Conservation (phyloP, 2,113 vertebrate genomes). For the human (Homo sapiens) region DNA sequence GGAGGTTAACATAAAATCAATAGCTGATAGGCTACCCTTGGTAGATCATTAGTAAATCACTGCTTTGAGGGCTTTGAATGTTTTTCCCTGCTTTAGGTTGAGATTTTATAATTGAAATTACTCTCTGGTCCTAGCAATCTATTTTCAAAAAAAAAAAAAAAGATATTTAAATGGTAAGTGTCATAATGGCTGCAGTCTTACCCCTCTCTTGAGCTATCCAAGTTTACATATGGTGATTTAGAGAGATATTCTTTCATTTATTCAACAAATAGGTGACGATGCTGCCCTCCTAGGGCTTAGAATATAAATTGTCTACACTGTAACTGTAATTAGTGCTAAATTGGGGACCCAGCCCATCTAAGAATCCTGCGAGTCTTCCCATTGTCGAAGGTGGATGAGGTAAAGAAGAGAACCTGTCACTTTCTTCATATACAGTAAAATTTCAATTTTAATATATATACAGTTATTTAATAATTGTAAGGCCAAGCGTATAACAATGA, state of each 20-base stretch:
- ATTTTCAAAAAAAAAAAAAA: background rate
- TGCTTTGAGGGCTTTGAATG: background rate
- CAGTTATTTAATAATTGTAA: conserved; percentile 11
- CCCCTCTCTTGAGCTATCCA: background rate
- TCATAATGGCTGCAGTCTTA: background rate
- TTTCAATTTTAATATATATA: background rate
- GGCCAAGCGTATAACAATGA: background rate
- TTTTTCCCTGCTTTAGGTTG: background rate
- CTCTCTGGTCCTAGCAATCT: background rate
- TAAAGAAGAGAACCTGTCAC: background rate
- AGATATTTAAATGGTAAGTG: background rate
- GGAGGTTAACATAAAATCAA: background rate
- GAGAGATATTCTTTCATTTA: background rate
- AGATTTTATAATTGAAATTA: background rate
- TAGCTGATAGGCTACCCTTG: background rate
- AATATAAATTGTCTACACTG: background rate
- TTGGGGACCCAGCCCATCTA: background rate
- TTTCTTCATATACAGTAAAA: background rate
- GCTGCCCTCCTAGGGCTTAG: background rate
- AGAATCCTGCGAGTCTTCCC: background rate
- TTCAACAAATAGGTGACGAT: background rate
- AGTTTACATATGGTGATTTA: background rate
- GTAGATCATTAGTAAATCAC: background rate
- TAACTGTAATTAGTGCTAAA: background rate
- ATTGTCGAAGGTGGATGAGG: background rate